Percentiles rank a stretch among this genome's conserved stretches.
These are phyloP conservation scores for Synergus itoensis DNA, from an alignment of 2,888 invertebrate species.

Conservation along the genomic window DNA sequence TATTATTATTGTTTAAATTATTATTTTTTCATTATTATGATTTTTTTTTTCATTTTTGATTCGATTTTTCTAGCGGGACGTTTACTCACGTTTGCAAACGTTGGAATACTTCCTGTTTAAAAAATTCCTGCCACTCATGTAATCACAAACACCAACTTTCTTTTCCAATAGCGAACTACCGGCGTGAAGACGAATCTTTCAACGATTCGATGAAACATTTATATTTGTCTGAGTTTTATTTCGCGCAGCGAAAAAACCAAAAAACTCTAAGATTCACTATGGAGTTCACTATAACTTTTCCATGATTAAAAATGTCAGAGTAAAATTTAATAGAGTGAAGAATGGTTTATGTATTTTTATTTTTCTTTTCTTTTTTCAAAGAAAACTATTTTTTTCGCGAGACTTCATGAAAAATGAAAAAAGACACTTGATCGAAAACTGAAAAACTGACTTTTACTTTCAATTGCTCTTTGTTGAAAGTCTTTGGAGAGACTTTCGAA, in stretches of 20 bases:
- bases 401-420: background rate
- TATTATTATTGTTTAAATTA: background rate
- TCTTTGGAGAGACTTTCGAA: background rate
- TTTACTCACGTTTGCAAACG: constrained; percentile 35
- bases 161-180: constrained; percentile 73
- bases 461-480: background rate
- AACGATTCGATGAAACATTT: constrained; percentile 74
- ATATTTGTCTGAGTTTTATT: constrained; percentile 56
- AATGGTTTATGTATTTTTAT: background rate
- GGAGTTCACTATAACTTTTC: constrained; percentile 9
- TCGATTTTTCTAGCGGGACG: background rate
- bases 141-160: constrained; percentile 76
- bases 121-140: constrained; percentile 66
- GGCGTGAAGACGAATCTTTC: constrained; percentile 70
- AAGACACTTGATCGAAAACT: background rate
- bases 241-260: background rate
- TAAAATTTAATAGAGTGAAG: background rate
- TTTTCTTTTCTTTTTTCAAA: background rate
- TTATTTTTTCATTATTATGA: background rate
- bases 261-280: background rate
- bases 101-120: constrained; percentile 27
- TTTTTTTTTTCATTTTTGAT: background rate
- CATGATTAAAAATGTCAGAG: background rate
- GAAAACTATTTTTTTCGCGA: constrained; percentile 29
- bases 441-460: background rate